These are phyloP conservation scores for Struthidea cinerea DNA, from an alignment of 2,113 vertebrate species.

Conservation along the genomic window DNA sequence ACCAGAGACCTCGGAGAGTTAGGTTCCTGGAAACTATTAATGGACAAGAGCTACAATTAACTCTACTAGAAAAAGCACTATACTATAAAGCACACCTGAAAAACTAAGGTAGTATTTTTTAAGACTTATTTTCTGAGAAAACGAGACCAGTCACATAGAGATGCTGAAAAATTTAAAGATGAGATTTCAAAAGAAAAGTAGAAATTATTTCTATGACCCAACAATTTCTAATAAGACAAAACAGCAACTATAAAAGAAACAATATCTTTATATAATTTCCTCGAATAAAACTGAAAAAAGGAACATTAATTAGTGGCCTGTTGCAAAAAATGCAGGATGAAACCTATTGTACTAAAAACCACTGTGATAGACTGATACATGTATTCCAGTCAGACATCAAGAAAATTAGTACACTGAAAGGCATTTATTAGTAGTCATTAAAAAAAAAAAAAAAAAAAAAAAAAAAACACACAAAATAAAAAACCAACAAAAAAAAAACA, in stretches of 20 bases:
- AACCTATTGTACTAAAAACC: not conserved
- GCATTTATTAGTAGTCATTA: not conserved
- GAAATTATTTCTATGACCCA: not conserved
- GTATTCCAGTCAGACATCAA: not conserved
- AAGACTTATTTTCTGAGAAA: not conserved
- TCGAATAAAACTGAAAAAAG: not conserved
- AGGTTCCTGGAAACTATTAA: not conserved
- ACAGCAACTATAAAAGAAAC: not conserved
- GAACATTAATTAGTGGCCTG: not conserved
- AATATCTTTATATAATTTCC: not conserved
- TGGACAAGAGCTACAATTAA: not conserved
- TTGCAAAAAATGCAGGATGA: not conserved
- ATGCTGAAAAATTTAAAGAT: not conserved
- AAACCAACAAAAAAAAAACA: too few relatives aligned
- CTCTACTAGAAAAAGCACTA: not conserved
- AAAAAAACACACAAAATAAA: too few relatives aligned
- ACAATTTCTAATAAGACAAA: not conserved
- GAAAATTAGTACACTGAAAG: not conserved
- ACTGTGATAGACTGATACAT: accelerated
- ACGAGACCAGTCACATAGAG: not conserved
- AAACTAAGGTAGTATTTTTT: not conserved
- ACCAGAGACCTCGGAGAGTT: not conserved
- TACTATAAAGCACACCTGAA: not conserved
- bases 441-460: not conserved
- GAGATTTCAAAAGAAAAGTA: not conserved